These are phyloP conservation scores for Eilema depressum DNA, from an alignment of 2,888 invertebrate genomes.

Conservation along the genomic window DNA sequence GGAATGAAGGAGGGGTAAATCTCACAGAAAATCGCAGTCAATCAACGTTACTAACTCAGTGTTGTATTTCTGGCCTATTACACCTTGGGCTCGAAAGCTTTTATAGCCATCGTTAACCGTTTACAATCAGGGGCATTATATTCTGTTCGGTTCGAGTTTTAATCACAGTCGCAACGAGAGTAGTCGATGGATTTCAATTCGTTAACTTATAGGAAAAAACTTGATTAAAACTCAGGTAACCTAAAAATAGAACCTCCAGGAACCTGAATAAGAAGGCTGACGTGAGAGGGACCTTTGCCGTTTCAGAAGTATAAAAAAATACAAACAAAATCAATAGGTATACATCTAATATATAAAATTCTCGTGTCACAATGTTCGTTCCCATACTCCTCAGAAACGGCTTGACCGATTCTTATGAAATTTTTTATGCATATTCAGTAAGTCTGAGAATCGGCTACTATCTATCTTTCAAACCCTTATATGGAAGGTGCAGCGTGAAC, in stretches of 20 bases:
- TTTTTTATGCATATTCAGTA: too few species aligned
- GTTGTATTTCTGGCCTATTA: conserved; percentile 4
- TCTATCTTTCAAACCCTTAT: too few species aligned
- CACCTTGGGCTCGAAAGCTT: conserved; percentile 4
- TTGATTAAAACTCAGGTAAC: too few species aligned
- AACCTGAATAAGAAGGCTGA: background rate
- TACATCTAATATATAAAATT: too few species aligned
- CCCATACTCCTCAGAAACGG: too few species aligned
- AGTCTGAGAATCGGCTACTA: too few species aligned
- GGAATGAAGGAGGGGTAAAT: too few species aligned
- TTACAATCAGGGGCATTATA: background rate
- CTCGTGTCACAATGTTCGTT: too few species aligned
- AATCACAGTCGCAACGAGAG: background rate
- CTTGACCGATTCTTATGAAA: too few species aligned
- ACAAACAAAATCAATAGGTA: background rate
- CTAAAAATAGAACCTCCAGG: too few species aligned
- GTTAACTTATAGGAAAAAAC: background rate
- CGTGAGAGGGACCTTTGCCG: background rate
- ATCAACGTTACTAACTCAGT: background rate
- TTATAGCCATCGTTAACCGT: conserved; percentile 1
- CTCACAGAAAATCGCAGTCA: background rate
- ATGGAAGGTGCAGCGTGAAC: too few species aligned
- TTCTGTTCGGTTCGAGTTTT: background rate
- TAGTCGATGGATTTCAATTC: background rate
- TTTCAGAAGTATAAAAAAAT: background rate